phyloP scores from a whole-genome alignment of 1,140 invertebrate species.

The Antheraea mylitta region DNA sequence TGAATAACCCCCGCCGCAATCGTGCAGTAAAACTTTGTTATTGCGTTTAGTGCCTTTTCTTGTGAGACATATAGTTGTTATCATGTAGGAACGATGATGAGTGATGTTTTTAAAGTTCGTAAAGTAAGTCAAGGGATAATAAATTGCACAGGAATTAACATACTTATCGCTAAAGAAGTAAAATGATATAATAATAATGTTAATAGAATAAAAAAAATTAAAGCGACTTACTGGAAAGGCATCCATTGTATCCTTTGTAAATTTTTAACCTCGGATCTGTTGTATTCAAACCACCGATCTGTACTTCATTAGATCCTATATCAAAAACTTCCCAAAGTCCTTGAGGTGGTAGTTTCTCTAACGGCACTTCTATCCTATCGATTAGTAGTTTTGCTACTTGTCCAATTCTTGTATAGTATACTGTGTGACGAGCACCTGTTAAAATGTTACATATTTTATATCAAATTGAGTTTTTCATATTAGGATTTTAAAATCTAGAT shows the following conservation, averaged over 20 bases:
- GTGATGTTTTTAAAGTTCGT: too few species aligned
- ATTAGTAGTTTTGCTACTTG: constrained; percentile 86
- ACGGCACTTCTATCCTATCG: constrained; percentile 85
- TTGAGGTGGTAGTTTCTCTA: constrained; percentile 83
- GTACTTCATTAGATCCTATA: constrained; percentile 87
- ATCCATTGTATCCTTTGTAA: constrained; percentile 93
- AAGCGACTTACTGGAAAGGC: constrained; percentile 89
- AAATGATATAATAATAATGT: too few species aligned
- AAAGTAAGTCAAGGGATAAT: too few species aligned
- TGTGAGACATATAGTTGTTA: too few species aligned
- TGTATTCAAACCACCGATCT: constrained; percentile 91
- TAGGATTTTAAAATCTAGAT: too few species aligned
- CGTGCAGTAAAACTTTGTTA: too few species aligned
- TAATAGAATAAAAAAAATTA: background rate
- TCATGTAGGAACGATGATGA: too few species aligned
- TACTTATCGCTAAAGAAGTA: too few species aligned
- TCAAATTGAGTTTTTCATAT: too few species aligned
- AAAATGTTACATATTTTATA: background rate
- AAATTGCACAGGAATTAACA: too few species aligned
- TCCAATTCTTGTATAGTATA: constrained; percentile 89
- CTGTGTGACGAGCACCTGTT: constrained; percentile 87
- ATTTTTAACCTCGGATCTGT: constrained; percentile 88
- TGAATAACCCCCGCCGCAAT: too few species aligned
- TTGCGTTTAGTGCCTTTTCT: too few species aligned
- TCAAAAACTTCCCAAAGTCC: constrained; percentile 82